phyloP scores from a whole-genome alignment of 2,797 vertebrate species.

The Peromyscus melanophrys region DNA sequence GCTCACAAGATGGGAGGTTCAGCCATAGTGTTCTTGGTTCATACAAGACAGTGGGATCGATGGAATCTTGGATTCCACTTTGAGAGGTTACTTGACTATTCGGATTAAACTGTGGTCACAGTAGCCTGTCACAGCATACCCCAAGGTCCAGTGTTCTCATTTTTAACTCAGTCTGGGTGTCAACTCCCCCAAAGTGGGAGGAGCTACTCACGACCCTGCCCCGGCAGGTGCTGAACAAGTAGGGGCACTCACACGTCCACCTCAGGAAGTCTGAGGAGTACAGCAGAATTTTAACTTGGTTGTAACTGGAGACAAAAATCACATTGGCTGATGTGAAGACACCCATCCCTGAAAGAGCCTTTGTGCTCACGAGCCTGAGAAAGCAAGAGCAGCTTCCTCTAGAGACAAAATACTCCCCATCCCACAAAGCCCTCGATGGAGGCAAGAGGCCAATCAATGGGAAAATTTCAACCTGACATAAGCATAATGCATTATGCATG shows the following conservation, averaged over 20 bases:
- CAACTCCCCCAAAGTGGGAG: not conserved
- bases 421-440: constrained; percentile 70
- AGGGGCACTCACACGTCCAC: not conserved
- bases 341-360: constrained; percentile 64
- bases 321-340: constrained; percentile 68
- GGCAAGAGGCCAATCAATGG: constrained; percentile 83
- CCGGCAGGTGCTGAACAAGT: not conserved
- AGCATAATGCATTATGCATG: constrained; percentile 88
- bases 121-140: not conserved
- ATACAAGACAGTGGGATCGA: not conserved
- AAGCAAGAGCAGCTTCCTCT: constrained; percentile 57
- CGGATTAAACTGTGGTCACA: not conserved
- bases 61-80: not conserved
- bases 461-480: constrained; percentile 78
- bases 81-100: not conserved
- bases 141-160: not conserved
- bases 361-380: constrained; percentile 66
- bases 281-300: constrained; percentile 64
- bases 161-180: not conserved
- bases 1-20: not conserved
- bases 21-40: not conserved
- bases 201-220: not conserved
- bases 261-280: not conserved
- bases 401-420: constrained; percentile 57
- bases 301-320: constrained; percentile 73